Conservation (phyloP, 2,888 invertebrate genomes). For the Drosophila emarginata region DNA sequence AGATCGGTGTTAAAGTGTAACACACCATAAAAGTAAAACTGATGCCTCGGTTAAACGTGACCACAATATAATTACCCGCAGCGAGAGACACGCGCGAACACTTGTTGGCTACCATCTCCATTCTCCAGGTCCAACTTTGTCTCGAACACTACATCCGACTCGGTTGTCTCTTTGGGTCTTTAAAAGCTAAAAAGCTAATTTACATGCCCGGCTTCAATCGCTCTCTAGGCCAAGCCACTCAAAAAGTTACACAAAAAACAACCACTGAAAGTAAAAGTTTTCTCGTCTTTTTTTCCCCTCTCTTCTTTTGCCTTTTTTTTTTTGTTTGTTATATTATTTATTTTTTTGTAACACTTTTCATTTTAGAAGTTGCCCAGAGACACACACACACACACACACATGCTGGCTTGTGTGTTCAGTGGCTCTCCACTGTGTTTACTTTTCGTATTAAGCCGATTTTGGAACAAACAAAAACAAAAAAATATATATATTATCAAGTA, state of each 20-base stretch:
- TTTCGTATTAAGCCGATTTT: conserved; percentile 65
- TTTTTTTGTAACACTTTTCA: conserved; percentile 66
- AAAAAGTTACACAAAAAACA: conserved; percentile 32
- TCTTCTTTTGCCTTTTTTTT: not conserved
- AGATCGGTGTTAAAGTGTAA: conserved; percentile 72
- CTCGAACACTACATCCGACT: not conserved
- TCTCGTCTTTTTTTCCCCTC: conserved; percentile 9
- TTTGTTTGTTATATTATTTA: not conserved
- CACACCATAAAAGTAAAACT: conserved; percentile 74
- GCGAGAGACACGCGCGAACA: conserved; percentile 56
- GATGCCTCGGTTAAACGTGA: conserved; percentile 78
- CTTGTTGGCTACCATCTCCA: conserved; percentile 60
- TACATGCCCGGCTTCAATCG: conserved; percentile 55
- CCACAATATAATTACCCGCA: conserved; percentile 79
- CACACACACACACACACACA: conserved; percentile 12
- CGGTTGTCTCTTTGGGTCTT: conserved; percentile 45
- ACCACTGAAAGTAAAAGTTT: conserved; percentile 72
- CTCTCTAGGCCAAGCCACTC: conserved; percentile 39
- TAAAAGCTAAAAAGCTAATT: conserved; percentile 58
- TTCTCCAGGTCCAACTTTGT: not conserved
- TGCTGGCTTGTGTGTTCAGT: conserved; percentile 20
- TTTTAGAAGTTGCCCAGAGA: conserved; percentile 63
- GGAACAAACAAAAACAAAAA: conserved; percentile 29
- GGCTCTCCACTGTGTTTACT: conserved; percentile 55
- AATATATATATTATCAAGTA: conserved; percentile 59